Evolutionary conservation across 2,888 invertebrate species (phyloP).

Genomic region (Cepaea hortensis): DNA sequence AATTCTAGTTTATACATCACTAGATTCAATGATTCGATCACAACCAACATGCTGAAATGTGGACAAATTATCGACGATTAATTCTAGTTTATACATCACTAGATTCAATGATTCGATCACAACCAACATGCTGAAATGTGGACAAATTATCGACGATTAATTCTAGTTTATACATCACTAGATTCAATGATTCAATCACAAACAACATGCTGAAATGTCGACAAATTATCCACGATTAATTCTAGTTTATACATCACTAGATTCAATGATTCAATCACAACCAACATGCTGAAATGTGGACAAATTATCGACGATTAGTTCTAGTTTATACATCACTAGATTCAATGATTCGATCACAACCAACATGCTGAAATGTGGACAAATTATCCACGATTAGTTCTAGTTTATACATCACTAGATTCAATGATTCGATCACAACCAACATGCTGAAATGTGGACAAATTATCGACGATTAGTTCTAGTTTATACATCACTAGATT

Average conservation of each 20-base stretch:
- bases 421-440: conserved; percentile 94
- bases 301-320: no score
- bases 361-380: conserved; percentile 83
- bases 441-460: conserved; percentile 82
- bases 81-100: no score
- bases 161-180: no score
- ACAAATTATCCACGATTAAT: no score
- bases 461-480: no score
- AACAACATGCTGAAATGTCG: conserved; percentile 85
- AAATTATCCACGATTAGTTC: no score
- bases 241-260: conserved; percentile 79
- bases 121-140: conserved; percentile 90
- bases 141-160: no score
- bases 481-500: conserved; percentile 80
- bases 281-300: conserved; percentile 84
- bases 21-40: conserved; percentile 90
- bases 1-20: no score
- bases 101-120: conserved; percentile 91
- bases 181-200: conserved; percentile 93
- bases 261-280: conserved; percentile 92
- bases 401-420: conserved; percentile 81
- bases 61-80: no score
- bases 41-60: conserved; percentile 91
- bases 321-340: no score
- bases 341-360: no score